These are phyloP conservation scores for Clanis bilineata DNA, from an alignment of 2,888 invertebrate species.

Conservation along the genomic window DNA sequence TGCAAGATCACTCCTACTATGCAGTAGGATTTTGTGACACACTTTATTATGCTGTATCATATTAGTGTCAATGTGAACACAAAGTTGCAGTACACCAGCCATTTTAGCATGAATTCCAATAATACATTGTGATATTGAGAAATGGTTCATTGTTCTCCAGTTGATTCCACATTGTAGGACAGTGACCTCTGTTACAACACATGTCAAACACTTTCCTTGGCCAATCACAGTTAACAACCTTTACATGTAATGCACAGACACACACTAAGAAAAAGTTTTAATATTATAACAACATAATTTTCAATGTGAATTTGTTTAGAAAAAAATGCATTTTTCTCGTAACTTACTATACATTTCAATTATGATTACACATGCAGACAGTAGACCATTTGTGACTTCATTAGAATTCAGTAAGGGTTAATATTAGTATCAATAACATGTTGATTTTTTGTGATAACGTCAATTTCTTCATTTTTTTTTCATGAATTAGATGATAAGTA, in stretches of 20 bases:
- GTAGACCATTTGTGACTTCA: no score
- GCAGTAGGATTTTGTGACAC: background rate
- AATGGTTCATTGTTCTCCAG: slow-evolving; percentile 16
- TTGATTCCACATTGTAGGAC: slow-evolving; percentile 1
- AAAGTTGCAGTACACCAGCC: background rate
- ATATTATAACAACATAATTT: background rate
- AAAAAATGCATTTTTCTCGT: background rate
- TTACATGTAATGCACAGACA: background rate
- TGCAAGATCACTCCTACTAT: background rate
- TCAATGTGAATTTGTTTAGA: background rate
- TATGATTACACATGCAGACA: no score
- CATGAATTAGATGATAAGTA: no score
- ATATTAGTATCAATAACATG: no score
- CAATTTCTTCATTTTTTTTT: no score
- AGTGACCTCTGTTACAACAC: slow-evolving; percentile 1
- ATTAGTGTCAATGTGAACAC: background rate
- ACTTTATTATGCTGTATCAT: background rate
- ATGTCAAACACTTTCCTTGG: slow-evolving; percentile 12
- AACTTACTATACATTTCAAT: background rate
- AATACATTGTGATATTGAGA: slow-evolving; percentile 6
- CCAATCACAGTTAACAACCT: background rate
- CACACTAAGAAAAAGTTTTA: background rate
- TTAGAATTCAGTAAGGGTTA: no score
- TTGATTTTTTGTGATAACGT: no score
- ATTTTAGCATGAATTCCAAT: slow-evolving; percentile 12